Evolutionary conservation across 64 coral and sea anemone species (phyloP).

Genomic region (Platygyra sinensis): DNA sequence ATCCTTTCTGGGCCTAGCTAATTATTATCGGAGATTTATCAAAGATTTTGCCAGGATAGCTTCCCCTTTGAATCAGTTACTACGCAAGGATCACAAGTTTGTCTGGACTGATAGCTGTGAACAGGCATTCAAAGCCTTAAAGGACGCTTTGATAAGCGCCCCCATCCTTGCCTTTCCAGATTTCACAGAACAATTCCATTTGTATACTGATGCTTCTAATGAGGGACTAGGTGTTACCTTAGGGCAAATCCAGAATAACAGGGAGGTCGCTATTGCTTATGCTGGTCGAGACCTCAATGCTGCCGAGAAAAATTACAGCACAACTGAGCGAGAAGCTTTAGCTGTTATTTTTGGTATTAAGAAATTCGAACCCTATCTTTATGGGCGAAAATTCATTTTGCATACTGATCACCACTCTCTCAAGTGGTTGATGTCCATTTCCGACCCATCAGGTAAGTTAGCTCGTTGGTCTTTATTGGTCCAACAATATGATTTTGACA

Average conservation of each 20-base stretch:
- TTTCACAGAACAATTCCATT: constrained; percentile 5
- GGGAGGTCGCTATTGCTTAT: constrained; percentile 27
- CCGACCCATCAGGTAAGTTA: background rate
- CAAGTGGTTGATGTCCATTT: constrained; percentile 37
- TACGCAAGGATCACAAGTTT: too few species aligned
- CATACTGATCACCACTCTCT: constrained; percentile 39
- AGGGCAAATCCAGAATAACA: constrained; percentile 13
- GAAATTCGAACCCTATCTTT: constrained; percentile 33
- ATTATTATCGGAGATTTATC: too few species aligned
- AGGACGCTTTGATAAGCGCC: background rate
- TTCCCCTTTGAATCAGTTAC: too few species aligned
- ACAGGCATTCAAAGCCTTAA: background rate
- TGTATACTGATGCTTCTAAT: constrained; percentile 27
- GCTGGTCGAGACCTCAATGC: constrained; percentile 34
- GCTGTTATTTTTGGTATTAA: constrained; percentile 36
- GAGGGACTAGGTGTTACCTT: background rate
- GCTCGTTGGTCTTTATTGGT: constrained; percentile 22
- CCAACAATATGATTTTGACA: constrained; percentile 48
- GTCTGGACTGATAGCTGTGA: too few species aligned
- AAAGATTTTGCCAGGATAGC: too few species aligned
- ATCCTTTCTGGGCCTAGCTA: too few species aligned
- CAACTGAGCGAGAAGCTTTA: constrained; percentile 35
- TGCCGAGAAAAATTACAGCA: constrained; percentile 32
- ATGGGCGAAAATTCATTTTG: constrained; percentile 8
- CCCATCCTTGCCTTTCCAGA: constrained; percentile 58